Base-by-base conservation (phyloP, 2,113 vertebrate genomes). In the pig (Sus scrofa) region DNA sequence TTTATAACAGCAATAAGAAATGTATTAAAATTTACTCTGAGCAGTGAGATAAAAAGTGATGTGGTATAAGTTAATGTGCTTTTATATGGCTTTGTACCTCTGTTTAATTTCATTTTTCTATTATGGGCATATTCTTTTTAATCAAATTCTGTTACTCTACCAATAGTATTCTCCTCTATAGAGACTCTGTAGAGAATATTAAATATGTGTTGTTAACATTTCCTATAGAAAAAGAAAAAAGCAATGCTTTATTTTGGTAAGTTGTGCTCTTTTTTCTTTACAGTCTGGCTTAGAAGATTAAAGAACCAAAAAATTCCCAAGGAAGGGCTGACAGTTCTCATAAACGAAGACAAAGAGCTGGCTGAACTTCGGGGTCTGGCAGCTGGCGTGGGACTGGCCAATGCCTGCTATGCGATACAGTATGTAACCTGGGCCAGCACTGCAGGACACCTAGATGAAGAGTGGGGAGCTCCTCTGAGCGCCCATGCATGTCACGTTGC, bases 351-450 rank as follows among this genome's bases (percentile, higher is more conserved):
- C 86, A 97, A 98, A 94, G 98, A 99, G 60, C 37, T 98, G 96
- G 96, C 97, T 67, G 96, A 98, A 9, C 97, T 99, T 14, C 97
- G 98, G 2, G 96, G 98, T 0, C 82, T 96, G 54, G 74, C 95
- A 15, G 89, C 98, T 27, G 92, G 96, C 18, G 98, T 99, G 58
- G 99, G 98, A 52, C 94, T 99, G 96, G 95, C 98, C 68, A 99
- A 98, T 4, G 98, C 98, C 68, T 99, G 98, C 95, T 99, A 98
- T 73, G 98, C 98, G 10, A 9, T 99, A 81, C 98, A 98, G 98
- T 99, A 98, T 0, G 97, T 97, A 68, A 22, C 71, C 7, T 1
- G 6, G 30, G n/a, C 50, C 6, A 0, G 79, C 56, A 6, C 3
- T 27, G 10, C 0, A 1, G 34, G 67, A n/a, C 19, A 32, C 14